Evolutionary conservation across 2,888 invertebrate species (phyloP), one percentile per base, ranked within the genome.

Genomic region (Malthinus flaveolus): DNA sequence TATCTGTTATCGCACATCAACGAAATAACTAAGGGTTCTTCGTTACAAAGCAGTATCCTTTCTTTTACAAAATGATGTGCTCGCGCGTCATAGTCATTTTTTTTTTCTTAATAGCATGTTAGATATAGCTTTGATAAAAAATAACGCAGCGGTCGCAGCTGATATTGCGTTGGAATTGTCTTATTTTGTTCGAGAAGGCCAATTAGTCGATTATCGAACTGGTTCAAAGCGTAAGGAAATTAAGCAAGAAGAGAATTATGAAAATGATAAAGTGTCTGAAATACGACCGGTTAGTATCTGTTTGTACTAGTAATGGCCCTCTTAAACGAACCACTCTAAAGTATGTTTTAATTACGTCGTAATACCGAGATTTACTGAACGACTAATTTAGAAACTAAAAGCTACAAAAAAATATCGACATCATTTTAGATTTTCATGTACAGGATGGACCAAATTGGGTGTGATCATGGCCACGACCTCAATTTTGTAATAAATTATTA

Each of bases 91-190:
- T 15, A 23, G 8, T 42, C 13, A 42, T 23, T 15, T 15, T 7
- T 42, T n/a, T 42, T 39, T 42, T n/a, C 39, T 42, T 42, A 42
- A 42, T 42, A 42, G 15, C 15, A 12, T n/a, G 13, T 15, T 15
- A 93, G 93, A 97, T 81, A 89, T 95, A 68, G 93, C 91, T 31
- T 83, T 99, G 56, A 89, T 99, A 71, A 89, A 93, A 81, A 95
- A 97, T 80, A 98, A 98, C 80, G 97, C 96, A 1, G 81, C 79
- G 71, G 84, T 91, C 48, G 96, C 92, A 11, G 89, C 91, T 52
- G 81, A 88, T 75, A 90, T 96, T 66, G 91, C 95, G 1, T 81
- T 85, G 13, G 84, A 85, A 72, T 81, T 87, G 71, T 79, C 81
- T 72, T 79, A 80, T 72, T 69, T 81, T 68, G 62, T 37, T 10